These are phyloP conservation scores for Eurytoma californica DNA, from an alignment of 2,888 invertebrate genomes.

Conservation along the genomic window DNA sequence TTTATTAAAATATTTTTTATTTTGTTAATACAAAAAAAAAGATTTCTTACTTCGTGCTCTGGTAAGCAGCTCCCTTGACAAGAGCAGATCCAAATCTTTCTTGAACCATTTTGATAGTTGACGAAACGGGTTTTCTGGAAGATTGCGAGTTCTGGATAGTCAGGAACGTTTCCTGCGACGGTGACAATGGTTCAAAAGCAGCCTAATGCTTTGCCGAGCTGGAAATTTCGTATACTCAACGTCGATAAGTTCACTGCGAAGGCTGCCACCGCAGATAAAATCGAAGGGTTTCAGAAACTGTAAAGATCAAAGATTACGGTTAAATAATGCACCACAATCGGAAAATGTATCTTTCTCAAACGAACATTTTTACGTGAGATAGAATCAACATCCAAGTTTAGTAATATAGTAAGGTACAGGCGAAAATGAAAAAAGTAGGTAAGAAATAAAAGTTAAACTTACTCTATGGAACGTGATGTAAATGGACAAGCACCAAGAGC, in stretches of 20 bases:
- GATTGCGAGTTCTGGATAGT: constrained; percentile 14
- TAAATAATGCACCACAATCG: background rate
- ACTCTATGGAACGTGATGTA: constrained; percentile 90
- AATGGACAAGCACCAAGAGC: constrained; percentile 87
- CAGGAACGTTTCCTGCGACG: constrained; percentile 35
- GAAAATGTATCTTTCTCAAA: no score
- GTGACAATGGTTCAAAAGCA: constrained; percentile 62
- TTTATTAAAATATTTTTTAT: no score
- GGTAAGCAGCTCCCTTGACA: constrained; percentile 34
- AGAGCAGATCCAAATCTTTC: constrained; percentile 35
- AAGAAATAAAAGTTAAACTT: constrained; percentile 56
- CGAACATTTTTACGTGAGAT: no score
- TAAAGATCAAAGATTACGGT: constrained; percentile 20
- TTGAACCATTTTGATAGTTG: constrained; percentile 52
- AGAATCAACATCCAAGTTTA: no score
- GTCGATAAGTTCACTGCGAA: constrained; percentile 54
- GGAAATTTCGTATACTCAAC: constrained; percentile 25
- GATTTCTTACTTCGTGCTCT: constrained; percentile 39
- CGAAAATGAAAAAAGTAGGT: no score
- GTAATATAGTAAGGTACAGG: no score
- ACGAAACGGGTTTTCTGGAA: background rate
- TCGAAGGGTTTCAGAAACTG: constrained; percentile 50
- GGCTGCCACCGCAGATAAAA: constrained; percentile 57
- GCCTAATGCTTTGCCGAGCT: constrained; percentile 52
- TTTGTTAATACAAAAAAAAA: background rate